Conservation (phyloP, 2,113 vertebrate genomes). For the Charadrius vociferus region DNA sequence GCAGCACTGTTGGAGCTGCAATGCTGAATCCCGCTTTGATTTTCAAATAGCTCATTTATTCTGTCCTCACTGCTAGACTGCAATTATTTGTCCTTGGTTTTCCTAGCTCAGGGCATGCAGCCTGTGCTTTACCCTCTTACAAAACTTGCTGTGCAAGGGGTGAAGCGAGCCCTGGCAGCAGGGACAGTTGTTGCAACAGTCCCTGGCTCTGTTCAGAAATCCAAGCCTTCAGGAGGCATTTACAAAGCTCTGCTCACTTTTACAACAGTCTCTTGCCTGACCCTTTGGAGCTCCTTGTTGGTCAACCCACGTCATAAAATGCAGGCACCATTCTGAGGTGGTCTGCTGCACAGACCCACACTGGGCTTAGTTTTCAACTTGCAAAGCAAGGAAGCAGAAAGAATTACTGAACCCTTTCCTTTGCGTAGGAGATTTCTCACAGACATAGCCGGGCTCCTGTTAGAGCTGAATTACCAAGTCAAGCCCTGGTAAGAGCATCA, state of each 20-base stretch:
- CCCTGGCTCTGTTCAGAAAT: background rate
- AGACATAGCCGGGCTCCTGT: background rate
- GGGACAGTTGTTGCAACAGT: background rate
- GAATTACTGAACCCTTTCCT: background rate
- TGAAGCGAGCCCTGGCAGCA: background rate
- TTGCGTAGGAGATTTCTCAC: background rate
- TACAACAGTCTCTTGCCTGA: background rate
- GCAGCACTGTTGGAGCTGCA: background rate
- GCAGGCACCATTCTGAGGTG: rapidly evolving
- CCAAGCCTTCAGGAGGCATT: background rate
- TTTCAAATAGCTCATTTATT: constrained; percentile 26
- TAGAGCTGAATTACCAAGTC: background rate
- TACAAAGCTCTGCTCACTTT: background rate
- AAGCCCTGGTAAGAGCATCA: background rate
- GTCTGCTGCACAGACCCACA: background rate
- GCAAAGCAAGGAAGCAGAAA: background rate
- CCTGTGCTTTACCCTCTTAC: background rate
- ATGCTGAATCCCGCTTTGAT: background rate
- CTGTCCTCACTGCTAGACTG: background rate
- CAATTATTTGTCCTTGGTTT: background rate
- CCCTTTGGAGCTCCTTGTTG: background rate
- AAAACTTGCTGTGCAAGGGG: background rate
- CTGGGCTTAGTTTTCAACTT: constrained; percentile 1
- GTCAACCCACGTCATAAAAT: background rate
- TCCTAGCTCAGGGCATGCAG: background rate